A percentile compares a stretch with the other conserved stretches of the same genome.
Conservation (phyloP, 35 echinoderm and acorn worm species). For the Heliocidaris erythrogramma region DNA sequence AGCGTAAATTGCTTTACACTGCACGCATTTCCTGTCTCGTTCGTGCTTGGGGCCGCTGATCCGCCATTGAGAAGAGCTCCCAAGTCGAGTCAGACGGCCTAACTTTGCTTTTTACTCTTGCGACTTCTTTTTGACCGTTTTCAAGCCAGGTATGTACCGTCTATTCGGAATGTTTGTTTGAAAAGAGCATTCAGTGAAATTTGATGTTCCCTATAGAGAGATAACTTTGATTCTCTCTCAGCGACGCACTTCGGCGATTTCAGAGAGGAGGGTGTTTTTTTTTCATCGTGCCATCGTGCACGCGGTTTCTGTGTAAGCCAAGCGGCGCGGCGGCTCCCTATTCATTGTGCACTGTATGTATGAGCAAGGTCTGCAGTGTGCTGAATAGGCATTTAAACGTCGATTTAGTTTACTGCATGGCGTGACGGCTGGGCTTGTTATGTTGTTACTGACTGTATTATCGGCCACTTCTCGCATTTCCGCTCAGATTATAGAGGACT, state of each 20-base stretch:
- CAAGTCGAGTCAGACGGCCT: neutral
- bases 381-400: conserved; percentile 41
- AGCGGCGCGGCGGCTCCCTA: conserved; percentile 27
- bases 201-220: neutral
- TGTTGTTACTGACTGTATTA: neutral
- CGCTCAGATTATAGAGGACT: neutral
- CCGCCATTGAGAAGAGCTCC: conserved; percentile 17
- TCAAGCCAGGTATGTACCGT: neutral
- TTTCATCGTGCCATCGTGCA: neutral
- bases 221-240: neutral
- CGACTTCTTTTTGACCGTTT: neutral
- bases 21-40: conserved; percentile 34
- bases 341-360: neutral
- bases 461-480: neutral
- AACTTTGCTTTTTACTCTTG: conserved; percentile 19
- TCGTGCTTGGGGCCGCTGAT: conserved; percentile 31
- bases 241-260: conserved; percentile 28
- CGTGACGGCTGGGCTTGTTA: neutral
- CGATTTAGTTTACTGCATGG: conserved; percentile 13
- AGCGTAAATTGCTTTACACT: conserved; percentile 43
- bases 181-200: neutral
- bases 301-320: conserved; percentile 7
- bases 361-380: neutral
- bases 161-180: neutral
- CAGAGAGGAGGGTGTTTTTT: neutral